phyloP scores from a whole-genome alignment of 2,113 vertebrate genomes.

The Chamaea fasciata region DNA sequence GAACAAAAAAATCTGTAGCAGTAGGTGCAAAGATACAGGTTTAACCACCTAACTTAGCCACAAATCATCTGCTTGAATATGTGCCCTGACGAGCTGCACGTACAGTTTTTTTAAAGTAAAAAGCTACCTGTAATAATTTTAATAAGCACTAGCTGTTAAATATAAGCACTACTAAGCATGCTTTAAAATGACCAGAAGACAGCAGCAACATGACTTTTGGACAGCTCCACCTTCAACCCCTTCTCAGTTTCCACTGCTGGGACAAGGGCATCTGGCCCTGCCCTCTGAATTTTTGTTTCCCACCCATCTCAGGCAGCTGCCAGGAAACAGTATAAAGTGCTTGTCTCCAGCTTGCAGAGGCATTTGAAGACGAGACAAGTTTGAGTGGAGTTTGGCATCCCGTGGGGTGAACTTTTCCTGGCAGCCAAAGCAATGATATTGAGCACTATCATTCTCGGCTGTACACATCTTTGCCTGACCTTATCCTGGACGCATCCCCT shows the following conservation, averaged over 20 bases:
- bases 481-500: slow-evolving; percentile 29
- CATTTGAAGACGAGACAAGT: not conserved
- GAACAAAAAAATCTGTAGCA: not conserved
- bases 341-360: not conserved
- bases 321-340: not conserved
- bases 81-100: rapidly evolving
- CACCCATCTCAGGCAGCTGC: not conserved
- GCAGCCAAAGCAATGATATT: slow-evolving; percentile 26
- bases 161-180: not conserved
- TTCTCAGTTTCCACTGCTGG: not conserved
- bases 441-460: slow-evolving; percentile 14
- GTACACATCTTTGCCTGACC: slow-evolving; percentile 53
- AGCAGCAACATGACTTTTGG: not conserved
- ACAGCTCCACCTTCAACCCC: not conserved
- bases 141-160: not conserved
- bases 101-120: not conserved
- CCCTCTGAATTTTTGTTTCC: not conserved
- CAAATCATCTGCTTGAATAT: not conserved
- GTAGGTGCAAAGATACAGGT: not conserved
- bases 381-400: slow-evolving; percentile 14
- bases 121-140: not conserved
- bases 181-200: not conserved
- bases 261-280: not conserved
- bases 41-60: not conserved
- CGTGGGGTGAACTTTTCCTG: slow-evolving; percentile 2